Conservation (phyloP, 2,797 vertebrate genomes). For the Pyrocephalus nanus region DNA sequence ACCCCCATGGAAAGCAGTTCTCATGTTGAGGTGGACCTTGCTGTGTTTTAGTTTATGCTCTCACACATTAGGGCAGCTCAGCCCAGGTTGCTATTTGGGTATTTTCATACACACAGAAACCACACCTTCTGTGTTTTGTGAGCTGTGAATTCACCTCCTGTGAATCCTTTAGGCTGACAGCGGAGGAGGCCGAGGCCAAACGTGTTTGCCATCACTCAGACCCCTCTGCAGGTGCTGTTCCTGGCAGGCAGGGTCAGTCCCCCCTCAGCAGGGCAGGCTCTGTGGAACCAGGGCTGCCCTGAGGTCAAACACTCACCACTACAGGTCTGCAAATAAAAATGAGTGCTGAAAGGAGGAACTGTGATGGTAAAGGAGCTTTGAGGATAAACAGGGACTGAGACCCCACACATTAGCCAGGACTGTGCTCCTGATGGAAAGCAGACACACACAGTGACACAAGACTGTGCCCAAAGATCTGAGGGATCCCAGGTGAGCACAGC, state of each 20-base stretch:
- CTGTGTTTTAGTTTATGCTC: background rate
- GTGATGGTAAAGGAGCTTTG: background rate
- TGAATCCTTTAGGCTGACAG: background rate
- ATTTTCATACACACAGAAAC: background rate
- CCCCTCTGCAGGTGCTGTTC: background rate
- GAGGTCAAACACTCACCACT: background rate
- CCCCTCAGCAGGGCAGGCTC: accelerated
- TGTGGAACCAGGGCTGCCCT: accelerated
- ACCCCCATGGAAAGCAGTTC: background rate
- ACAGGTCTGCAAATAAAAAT: background rate
- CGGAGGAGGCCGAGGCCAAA: background rate
- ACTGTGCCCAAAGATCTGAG: accelerated
- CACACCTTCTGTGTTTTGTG: background rate
- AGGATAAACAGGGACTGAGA: background rate
- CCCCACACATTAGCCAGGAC: accelerated
- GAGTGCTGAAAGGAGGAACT: background rate
- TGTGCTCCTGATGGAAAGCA: background rate
- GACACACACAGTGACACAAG: accelerated
- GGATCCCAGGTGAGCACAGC: accelerated
- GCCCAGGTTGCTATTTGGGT: background rate
- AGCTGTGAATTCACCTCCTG: background rate
- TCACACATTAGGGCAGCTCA: background rate
- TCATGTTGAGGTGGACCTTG: background rate
- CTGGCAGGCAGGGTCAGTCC: accelerated
- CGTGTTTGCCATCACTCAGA: background rate